phyloP scores from a whole-genome alignment of 2,113 vertebrate species.

The Theristicus caerulescens region DNA sequence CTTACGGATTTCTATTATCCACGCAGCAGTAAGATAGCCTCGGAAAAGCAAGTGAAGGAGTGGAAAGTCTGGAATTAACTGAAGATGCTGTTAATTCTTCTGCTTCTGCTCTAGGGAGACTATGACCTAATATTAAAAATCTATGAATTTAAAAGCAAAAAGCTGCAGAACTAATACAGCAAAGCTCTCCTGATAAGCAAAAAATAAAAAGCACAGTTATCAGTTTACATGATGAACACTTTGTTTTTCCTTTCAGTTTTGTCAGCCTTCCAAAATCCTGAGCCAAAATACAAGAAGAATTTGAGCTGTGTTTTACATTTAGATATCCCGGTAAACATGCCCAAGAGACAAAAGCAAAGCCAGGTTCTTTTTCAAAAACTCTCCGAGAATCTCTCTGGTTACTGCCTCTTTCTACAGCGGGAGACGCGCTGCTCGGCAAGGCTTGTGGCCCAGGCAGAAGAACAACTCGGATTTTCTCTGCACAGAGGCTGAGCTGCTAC shows the following conservation, averaged over 20 bases:
- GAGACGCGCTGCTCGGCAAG: background rate
- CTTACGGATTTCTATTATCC: background rate
- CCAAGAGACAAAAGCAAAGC: background rate
- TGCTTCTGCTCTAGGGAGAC: background rate
- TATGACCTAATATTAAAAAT: background rate
- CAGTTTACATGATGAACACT: conserved; percentile 31
- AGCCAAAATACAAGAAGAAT: conserved; percentile 23
- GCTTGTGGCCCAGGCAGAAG: background rate
- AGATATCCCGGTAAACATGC: background rate
- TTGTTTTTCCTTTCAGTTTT: conserved; percentile 46
- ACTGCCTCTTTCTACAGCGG: background rate
- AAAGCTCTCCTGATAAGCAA: background rate
- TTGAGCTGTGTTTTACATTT: conserved; percentile 9
- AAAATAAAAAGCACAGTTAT: background rate
- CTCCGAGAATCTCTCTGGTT: background rate
- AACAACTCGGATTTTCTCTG: background rate
- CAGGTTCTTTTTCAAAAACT: background rate
- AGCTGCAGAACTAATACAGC: background rate
- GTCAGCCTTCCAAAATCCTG: conserved; percentile 39
- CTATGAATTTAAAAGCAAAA: background rate
- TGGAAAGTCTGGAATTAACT: background rate
- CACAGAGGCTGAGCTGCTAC: background rate
- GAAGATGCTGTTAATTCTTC: background rate
- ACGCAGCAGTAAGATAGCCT: background rate
- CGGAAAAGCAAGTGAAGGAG: background rate